Percentiles rank a stretch among this genome's conserved stretches.
phyloP scores from a whole-genome alignment of 2,113 vertebrate species.

The Pseudopodoces humilis region DNA sequence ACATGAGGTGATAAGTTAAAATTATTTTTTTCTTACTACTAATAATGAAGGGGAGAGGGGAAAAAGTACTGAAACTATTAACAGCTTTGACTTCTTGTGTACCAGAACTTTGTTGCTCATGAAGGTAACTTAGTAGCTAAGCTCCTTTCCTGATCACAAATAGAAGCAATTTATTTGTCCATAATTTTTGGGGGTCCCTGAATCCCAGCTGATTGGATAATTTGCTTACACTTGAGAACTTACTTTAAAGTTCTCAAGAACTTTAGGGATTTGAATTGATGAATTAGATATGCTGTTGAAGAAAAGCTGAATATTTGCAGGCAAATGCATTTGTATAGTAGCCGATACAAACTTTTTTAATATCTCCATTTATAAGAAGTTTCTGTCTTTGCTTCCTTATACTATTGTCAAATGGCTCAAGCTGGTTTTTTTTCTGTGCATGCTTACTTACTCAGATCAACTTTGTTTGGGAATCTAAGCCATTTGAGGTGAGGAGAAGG shows the following conservation, averaged over 20 bases:
- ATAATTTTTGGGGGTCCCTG: neutral
- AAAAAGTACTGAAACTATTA: neutral
- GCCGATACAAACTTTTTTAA: neutral
- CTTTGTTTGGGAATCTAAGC: constrained; percentile 16
- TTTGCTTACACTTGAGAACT: neutral
- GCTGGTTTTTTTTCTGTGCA: neutral
- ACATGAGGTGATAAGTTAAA: neutral
- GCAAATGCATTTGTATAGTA: neutral
- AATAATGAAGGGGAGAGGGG: neutral
- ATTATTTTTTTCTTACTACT: neutral
- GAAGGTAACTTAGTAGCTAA: neutral
- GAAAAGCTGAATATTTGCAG: neutral
- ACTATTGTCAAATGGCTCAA: neutral
- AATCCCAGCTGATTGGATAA: neutral
- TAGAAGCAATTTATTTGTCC: neutral
- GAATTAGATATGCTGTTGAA: neutral
- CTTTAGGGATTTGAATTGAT: neutral
- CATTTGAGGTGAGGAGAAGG: neutral
- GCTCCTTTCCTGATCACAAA: neutral
- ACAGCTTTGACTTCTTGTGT: neutral
- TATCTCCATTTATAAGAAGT: neutral
- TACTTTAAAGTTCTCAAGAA: neutral
- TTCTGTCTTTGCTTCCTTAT: neutral
- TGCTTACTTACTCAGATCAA: neutral
- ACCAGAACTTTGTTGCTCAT: neutral